Percentiles rank a stretch among this genome's conserved stretches.
Conservation (phyloP, 1,140 invertebrate genomes). For the Acyrthosiphon pisum region DNA sequence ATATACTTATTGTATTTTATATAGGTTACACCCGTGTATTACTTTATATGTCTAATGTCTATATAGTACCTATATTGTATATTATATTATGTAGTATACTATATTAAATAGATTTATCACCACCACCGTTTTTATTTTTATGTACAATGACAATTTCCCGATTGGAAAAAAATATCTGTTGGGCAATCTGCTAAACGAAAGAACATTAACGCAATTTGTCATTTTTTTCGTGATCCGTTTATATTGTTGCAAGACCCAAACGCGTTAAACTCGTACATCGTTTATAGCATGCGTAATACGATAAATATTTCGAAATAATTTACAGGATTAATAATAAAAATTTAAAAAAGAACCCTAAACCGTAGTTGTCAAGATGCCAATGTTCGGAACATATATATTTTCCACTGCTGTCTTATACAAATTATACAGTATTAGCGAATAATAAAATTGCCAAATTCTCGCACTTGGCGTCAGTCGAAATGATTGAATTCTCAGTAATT, state of each 20-base stretch:
- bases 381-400: background rate
- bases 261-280: background rate
- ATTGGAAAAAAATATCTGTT: background rate
- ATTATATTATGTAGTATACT: no score
- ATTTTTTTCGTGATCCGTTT: background rate
- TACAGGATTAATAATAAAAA: slow-evolving; percentile 8
- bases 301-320: background rate
- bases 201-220: background rate
- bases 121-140: background rate
- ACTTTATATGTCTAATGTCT: background rate
- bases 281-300: background rate
- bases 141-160: background rate
- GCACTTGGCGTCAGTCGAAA: background rate
- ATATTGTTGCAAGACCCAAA: background rate
- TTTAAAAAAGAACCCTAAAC: background rate
- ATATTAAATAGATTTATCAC: background rate
- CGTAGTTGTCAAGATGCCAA: slow-evolving; percentile 6
- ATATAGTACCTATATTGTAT: no score
- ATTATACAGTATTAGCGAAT: background rate
- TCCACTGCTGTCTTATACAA: background rate
- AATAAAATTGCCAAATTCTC: slow-evolving; percentile 22
- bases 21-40: background rate
- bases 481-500: background rate
- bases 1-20: slow-evolving; percentile 2
- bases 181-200: background rate